Conservation (phyloP, 1,140 invertebrate species). For the Cepaea nemoralis region DNA sequence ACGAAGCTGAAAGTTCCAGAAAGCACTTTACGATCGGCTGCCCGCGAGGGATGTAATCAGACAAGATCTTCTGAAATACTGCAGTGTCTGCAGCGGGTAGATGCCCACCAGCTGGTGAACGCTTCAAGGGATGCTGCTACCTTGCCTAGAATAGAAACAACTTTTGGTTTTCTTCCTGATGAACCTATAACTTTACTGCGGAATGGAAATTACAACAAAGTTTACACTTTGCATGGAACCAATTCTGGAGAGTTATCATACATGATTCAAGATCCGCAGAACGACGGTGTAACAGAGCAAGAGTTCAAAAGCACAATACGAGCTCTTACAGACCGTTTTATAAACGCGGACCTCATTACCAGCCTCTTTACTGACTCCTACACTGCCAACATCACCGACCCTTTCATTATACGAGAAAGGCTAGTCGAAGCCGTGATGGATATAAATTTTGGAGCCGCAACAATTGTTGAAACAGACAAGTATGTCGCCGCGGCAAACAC, state of each 20-base stretch:
- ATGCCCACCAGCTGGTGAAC: background rate
- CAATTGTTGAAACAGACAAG: background rate
- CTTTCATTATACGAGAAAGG: background rate
- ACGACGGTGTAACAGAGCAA: background rate
- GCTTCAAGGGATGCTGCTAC: background rate
- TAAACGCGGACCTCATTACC: background rate
- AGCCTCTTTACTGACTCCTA: background rate
- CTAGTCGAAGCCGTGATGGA: background rate
- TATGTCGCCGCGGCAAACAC: background rate
- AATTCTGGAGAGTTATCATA: background rate
- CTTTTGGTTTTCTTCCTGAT: constrained; percentile 10
- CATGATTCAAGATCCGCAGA: background rate
- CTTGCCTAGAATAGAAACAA: background rate
- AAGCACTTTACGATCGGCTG: background rate
- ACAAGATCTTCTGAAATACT: background rate
- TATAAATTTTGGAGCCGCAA: background rate
- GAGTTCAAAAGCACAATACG: background rate
- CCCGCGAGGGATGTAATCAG: background rate
- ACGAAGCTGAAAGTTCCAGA: background rate
- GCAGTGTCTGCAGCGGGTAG: background rate
- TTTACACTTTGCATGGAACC: background rate
- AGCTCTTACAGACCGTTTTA: background rate
- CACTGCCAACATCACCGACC: background rate
- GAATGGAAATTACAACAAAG: constrained; percentile 2
- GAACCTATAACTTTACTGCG: background rate